Percentiles rank a stretch among this genome's conserved stretches.
Conservation (phyloP, 92 coral and sea anemone genomes). For the Palythoa grandiflora region DNA sequence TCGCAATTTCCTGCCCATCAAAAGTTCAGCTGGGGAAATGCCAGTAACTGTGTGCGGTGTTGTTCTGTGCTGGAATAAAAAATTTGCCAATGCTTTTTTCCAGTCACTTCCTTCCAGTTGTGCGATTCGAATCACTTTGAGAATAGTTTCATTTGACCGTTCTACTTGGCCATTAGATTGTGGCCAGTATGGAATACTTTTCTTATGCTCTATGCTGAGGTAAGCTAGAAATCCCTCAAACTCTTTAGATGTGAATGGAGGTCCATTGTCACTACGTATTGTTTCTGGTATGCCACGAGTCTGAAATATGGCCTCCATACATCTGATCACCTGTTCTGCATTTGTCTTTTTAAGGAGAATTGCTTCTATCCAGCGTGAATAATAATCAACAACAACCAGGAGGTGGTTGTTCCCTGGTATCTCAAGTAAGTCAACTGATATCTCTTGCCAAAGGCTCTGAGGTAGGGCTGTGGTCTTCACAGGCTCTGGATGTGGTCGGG, state of each 20-base stretch:
- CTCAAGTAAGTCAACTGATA: constrained; percentile 60
- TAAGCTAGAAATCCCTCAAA: background rate
- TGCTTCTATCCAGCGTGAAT: constrained; percentile 76
- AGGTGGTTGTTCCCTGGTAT: constrained; percentile 62
- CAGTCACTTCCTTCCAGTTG: constrained; percentile 60
- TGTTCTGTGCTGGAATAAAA: constrained; percentile 52
- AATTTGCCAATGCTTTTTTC: constrained; percentile 53
- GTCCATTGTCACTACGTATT: constrained; percentile 69
- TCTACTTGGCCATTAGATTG: constrained; percentile 59
- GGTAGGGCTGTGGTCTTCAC: constrained; percentile 65
- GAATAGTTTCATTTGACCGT: constrained; percentile 53
- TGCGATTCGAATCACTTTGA: constrained; percentile 60
- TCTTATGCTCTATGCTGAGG: background rate
- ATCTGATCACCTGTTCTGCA: constrained; percentile 55
- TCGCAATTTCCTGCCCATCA: constrained; percentile 52
- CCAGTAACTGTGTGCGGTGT: constrained; percentile 53
- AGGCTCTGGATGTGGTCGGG: constrained; percentile 70
- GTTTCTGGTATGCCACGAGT: constrained; percentile 72
- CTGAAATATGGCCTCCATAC: constrained; percentile 22
- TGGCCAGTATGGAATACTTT: constrained; percentile 16
- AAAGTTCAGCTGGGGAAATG: constrained; percentile 36
- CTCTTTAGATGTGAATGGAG: constrained; percentile 40
- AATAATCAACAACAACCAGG: constrained; percentile 69
- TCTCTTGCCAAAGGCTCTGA: constrained; percentile 70
- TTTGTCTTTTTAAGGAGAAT: constrained; percentile 70